Evolutionary conservation across 2,888 invertebrate species (phyloP), one percentile per base, ranked within the genome.

Genomic region (Leucoma salicis): DNA sequence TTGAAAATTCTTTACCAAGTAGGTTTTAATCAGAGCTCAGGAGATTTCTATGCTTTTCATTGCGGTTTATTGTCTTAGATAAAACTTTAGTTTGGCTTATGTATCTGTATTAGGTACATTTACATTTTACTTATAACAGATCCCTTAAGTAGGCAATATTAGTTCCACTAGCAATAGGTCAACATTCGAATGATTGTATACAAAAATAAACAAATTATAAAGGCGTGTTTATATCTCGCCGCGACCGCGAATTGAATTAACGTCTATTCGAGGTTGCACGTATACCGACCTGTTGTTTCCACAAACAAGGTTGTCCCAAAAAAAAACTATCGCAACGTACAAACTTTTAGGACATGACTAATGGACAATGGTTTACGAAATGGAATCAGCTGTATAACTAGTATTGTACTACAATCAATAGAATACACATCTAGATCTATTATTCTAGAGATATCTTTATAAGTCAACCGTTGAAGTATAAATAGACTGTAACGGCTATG

Each of bases 271-370:
- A 83, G 83, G 85, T 74, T 82, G 74, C 84, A 82, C 84, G 86
- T 85, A 81, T 73, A 49, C 56, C 58, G 49, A 66, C 70, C 67
- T 68, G 74, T 70, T 68, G 70, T 70, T 66, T 68, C 63, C 66
- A 61, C 60, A 57, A 55, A 59, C 77, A 79, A 78, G 79, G 79
- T 67, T 74, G 74, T 69, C 68, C 74, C 72, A 72, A 72, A 79
- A 60, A 81, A 21, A 82, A 78, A 70, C 74, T 77, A 80, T 71
- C 70, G 78, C 78, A 77, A 79, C 52, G 48, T 55, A 56, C 71
- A 58, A 61, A 65, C 59, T 82, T 81, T 77, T 77, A 63, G 82
- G 78, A 83, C 85, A 83, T 82, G 82, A 84, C 85, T 77, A 85
- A 85, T 79, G 68, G 62, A 82, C 78, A 80, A 81, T 79, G 47